Percentiles rank a stretch among this genome's conserved stretches.
These are phyloP conservation scores for Pemphigus obesinymphae DNA, from an alignment of 1,140 invertebrate genomes.

Conservation along the genomic window DNA sequence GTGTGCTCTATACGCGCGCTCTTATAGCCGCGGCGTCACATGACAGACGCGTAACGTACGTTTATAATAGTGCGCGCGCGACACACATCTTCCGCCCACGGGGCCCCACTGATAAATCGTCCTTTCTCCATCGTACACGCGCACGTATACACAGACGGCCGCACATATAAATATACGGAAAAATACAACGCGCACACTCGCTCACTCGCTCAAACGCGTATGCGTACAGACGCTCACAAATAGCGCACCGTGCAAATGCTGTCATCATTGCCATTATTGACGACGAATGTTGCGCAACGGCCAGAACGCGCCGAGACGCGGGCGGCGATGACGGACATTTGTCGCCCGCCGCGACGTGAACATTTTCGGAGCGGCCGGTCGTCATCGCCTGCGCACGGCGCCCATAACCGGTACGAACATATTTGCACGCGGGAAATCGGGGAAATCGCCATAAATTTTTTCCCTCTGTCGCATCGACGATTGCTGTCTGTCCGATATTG, in stretches of 20 bases:
- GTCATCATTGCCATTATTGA: too few relatives aligned
- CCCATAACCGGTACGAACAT: too few relatives aligned
- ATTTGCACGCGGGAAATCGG: too few relatives aligned
- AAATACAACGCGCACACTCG: background rate
- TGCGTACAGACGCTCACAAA: background rate
- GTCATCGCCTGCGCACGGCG: too few relatives aligned
- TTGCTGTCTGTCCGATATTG: too few relatives aligned
- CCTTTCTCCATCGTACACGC: background rate
- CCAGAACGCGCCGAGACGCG: background rate
- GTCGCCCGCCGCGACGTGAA: too few relatives aligned
- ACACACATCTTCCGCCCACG: constrained; percentile 38
- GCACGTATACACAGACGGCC: background rate
- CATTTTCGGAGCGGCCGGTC: too few relatives aligned
- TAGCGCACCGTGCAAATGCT: background rate
- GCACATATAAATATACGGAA: background rate
- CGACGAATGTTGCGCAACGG: too few relatives aligned
- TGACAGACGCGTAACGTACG: background rate
- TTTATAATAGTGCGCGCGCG: background rate
- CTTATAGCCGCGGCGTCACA: background rate
- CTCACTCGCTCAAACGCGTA: too few relatives aligned
- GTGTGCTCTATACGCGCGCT: background rate
- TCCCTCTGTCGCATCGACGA: too few relatives aligned
- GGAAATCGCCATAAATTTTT: too few relatives aligned
- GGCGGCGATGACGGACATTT: background rate
- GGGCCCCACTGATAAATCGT: constrained; percentile 20